phyloP scores from a whole-genome alignment of 2,888 invertebrate species.

The Acrobasis suavella region DNA sequence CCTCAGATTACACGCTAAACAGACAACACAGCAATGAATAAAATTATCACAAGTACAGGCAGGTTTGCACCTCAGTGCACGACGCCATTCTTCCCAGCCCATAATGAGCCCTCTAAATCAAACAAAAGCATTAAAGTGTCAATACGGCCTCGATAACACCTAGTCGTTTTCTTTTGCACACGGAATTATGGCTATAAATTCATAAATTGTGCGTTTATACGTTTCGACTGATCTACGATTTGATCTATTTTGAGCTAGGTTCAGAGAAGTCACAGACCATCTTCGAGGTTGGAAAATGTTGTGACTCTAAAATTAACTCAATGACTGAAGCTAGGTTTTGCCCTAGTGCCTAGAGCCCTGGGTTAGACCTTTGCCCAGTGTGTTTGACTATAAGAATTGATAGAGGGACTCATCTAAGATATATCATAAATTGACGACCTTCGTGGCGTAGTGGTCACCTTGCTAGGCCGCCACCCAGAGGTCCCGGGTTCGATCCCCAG shows the following conservation, averaged over 20 bases:
- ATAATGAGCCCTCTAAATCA: conserved; percentile 81
- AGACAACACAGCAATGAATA: conserved; percentile 57
- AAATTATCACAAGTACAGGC: conserved; percentile 43
- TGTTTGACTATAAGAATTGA: too few relatives aligned
- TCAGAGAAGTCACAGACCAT: too few relatives aligned
- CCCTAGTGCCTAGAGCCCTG: too few relatives aligned
- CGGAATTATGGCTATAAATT: conserved; percentile 77
- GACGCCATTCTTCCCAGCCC: conserved; percentile 65
- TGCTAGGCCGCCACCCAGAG: too few relatives aligned
- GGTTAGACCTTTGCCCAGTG: too few relatives aligned
- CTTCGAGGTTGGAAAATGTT: too few relatives aligned
- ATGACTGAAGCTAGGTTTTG: too few relatives aligned
- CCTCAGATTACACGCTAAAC: conserved; percentile 29
- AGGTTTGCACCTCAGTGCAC: conserved; percentile 53
- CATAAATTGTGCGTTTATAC: conserved; percentile 57
- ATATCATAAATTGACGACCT: too few relatives aligned
- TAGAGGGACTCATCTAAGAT: too few relatives aligned
- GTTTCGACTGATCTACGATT: conserved; percentile 40
- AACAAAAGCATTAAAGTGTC: conserved; percentile 83
- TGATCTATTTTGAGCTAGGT: background rate
- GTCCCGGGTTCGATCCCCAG: too few relatives aligned
- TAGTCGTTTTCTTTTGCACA: conserved; percentile 77
- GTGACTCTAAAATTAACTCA: too few relatives aligned
- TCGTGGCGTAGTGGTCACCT: too few relatives aligned
- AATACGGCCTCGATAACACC: conserved; percentile 78